Evolutionary conservation across 2,113 vertebrate genomes (phyloP), one percentile per base, ranked within the genome.

Genomic region (Sceloporus undulatus): DNA sequence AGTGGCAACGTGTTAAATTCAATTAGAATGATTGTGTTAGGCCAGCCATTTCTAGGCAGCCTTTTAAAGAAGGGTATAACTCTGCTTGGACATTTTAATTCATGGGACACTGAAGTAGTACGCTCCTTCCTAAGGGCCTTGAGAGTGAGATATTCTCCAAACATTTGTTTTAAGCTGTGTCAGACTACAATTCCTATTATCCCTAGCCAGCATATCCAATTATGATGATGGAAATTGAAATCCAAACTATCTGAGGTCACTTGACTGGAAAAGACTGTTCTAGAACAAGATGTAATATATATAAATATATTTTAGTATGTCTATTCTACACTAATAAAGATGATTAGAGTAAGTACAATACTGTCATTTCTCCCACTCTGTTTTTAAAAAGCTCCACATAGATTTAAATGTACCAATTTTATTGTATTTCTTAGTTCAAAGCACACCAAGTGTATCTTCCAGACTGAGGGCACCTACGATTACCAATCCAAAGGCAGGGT

Each of bases 351-450:
- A 56, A 48, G 19, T 85, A 38, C n/a, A 16, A 48, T 14, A 62
- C 11, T 40, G 34, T 16, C 23, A 40, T 85, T 62, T 75, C 62
- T 84, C 21, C 40, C 90, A 18, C 13, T 62, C 29, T 1, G 8
- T 21, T 76, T 87, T 88, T 62, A 79, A 21, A 25, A 38, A 71
- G 6, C 9, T 8, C 40, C 38, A 79, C 42, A 76, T 83, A 82
- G 73, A 86, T 84, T 90, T 59, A 91, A 85, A 21, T 25, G 0
- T 54, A 85, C 48, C 4, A 11, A 34, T 3, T 8, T 90, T 85
- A 29, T 66, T n/a, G 14, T 54, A 68, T 70, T 81, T 71, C 0
- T 25, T 75, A 73, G 21, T 84, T 66, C 3, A 56, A 86, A 91
- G 79, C 13, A 85, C 1, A 1, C 1, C 78, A 93, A 86, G 85